Percentiles rank a stretch among this genome's conserved stretches.
Evolutionary conservation across 2,888 invertebrate genomes (phyloP).

Genomic region (Cerastoderma edule): DNA sequence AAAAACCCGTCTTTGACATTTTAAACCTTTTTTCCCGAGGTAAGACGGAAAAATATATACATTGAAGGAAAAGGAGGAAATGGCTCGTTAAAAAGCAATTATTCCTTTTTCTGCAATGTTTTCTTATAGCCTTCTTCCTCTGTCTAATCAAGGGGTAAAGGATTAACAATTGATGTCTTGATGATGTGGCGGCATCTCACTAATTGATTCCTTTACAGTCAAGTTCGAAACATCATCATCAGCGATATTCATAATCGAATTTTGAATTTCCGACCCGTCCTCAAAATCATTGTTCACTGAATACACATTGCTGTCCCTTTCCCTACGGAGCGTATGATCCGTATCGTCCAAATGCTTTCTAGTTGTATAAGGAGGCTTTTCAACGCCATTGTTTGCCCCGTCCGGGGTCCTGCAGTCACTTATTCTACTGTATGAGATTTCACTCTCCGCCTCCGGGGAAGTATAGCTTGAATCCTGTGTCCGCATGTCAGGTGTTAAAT

Average conservation of each 20-base stretch:
- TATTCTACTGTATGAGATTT: constrained; percentile 6
- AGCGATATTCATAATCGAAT: background rate
- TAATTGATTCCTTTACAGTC: background rate
- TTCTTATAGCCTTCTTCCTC: too few species aligned
- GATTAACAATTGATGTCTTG: constrained; percentile 9
- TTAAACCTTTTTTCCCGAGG: background rate
- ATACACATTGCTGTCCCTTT: constrained; percentile 1
- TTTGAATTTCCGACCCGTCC: constrained; percentile 5
- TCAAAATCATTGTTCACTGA: constrained; percentile 2
- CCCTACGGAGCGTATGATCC: constrained; percentile 4
- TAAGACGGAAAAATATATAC: background rate
- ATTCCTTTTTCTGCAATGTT: background rate
- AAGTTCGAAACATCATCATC: background rate
- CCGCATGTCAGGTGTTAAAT: constrained; percentile 20
- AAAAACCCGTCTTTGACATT: constrained; percentile 9
- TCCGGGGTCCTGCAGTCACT: constrained; percentile 3
- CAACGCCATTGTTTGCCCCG: background rate
- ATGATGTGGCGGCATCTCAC: constrained; percentile 14
- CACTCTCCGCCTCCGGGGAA: constrained; percentile 20
- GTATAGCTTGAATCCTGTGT: constrained; percentile 29
- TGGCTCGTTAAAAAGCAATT: background rate
- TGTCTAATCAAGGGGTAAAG: too few species aligned
- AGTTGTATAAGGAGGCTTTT: background rate
- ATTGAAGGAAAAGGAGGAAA: background rate
- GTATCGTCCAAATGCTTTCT: constrained; percentile 14